phyloP scores from a whole-genome alignment of 2,113 vertebrate species.

The Rhinoderma darwinii region DNA sequence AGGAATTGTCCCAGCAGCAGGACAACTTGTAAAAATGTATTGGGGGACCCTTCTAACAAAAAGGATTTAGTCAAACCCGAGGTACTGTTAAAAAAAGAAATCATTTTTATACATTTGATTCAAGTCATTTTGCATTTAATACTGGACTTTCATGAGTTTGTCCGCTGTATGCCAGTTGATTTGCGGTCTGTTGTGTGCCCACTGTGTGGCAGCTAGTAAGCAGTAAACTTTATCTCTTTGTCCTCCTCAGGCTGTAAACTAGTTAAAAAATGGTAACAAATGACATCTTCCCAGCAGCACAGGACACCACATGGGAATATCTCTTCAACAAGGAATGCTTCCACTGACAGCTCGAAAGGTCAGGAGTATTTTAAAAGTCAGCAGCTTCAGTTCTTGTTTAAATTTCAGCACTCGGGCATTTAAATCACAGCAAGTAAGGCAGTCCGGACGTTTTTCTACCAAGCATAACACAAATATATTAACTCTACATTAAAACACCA shows the following conservation, averaged over 20 bases:
- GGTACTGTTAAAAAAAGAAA: not conserved
- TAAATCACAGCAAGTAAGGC: constrained; percentile 6
- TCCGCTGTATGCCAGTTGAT: not conserved
- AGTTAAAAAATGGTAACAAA: constrained; percentile 26
- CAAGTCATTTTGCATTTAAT: not conserved
- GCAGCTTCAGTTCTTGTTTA: constrained; percentile 27
- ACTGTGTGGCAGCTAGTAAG: not conserved
- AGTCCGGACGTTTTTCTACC: not conserved
- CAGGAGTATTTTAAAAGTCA: constrained; percentile 57
- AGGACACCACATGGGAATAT: constrained; percentile 51
- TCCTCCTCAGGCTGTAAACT: not conserved
- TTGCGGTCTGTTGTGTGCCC: not conserved
- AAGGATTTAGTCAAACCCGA: too few relatives aligned
- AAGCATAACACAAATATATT: not conserved
- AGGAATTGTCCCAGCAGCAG: too few relatives aligned
- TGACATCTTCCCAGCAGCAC: constrained; percentile 28
- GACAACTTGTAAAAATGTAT: too few relatives aligned
- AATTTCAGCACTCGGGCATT: constrained; percentile 4
- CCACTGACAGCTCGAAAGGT: constrained; percentile 51
- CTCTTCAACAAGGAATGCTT: constrained; percentile 44
- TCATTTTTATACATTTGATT: too few relatives aligned
- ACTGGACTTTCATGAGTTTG: not conserved
- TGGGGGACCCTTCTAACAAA: too few relatives aligned
- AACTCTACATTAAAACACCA: not conserved
- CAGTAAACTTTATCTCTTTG: not conserved